These are phyloP conservation scores for Sycobia sp. DNA, from an alignment of 1,140 invertebrate species.

Conservation along the genomic window DNA sequence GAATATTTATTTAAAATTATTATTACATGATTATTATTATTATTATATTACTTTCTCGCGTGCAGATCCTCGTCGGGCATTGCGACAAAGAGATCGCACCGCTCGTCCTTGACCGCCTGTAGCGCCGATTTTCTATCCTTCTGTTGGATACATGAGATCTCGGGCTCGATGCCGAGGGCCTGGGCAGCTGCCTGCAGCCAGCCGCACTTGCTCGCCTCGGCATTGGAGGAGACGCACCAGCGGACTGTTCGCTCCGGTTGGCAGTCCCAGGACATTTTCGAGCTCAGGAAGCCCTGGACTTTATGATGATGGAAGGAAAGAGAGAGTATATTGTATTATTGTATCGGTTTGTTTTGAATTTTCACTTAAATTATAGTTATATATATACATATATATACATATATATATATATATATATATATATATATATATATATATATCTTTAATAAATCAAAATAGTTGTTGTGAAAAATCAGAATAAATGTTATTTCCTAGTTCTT, in stretches of 20 bases:
- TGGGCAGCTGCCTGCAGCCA: constrained; percentile 73
- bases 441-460: no score
- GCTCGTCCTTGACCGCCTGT: constrained; percentile 63
- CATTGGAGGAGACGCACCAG: constrained; percentile 63
- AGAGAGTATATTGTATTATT: no score
- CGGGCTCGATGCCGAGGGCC: constrained; percentile 74
- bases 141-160: constrained; percentile 70
- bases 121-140: constrained; percentile 67
- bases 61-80: constrained; percentile 66
- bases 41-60: constrained; percentile 56
- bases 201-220: constrained; percentile 74
- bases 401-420: no score
- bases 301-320: no score
- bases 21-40: background rate
- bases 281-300: constrained; percentile 68
- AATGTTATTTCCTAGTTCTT: no score
- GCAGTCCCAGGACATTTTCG: constrained; percentile 69
- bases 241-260: constrained; percentile 66
- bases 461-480: no score
- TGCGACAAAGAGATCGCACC: constrained; percentile 71
- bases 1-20: background rate
- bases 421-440: no score
- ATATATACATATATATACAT: no score
- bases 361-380: no score
- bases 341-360: no score